Percentiles rank a stretch among this genome's conserved stretches.
phyloP scores from a whole-genome alignment of 2,113 vertebrate genomes.

The Aix galericulata region DNA sequence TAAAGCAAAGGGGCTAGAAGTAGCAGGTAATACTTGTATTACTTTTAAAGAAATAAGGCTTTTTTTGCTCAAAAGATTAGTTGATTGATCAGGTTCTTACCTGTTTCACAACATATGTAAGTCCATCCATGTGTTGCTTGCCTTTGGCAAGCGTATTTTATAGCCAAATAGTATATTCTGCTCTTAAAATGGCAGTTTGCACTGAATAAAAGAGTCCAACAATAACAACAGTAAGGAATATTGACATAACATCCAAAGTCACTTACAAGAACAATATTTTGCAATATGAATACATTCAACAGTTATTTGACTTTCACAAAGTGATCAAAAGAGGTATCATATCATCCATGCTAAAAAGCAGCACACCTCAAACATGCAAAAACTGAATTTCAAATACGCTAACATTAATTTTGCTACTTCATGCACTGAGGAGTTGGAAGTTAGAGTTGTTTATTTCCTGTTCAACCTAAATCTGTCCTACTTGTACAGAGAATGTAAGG shows the following conservation, averaged over 20 bases:
- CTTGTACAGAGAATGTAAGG: background rate
- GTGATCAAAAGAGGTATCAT: background rate
- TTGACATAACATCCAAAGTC: background rate
- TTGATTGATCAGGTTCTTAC: background rate
- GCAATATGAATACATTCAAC: background rate
- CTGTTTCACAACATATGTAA: background rate
- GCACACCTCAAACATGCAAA: background rate
- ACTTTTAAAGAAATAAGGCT: background rate
- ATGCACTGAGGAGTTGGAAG: background rate
- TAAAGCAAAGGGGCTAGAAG: background rate
- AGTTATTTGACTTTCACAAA: background rate
- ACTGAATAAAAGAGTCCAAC: background rate
- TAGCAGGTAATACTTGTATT: background rate
- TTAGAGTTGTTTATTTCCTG: background rate
- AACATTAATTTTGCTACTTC: accelerated
- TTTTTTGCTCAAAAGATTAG: background rate
- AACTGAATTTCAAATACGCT: background rate
- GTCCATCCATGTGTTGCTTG: background rate
- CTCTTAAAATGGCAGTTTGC: background rate
- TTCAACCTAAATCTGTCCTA: background rate
- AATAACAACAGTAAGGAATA: background rate
- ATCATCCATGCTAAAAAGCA: background rate
- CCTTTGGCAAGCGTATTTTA: accelerated
- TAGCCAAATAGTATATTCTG: background rate
- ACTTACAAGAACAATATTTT: background rate